Percentiles rank a stretch among this genome's conserved stretches.
phyloP scores from a whole-genome alignment of 2,797 vertebrate genomes.

The Picus viridis region DNA sequence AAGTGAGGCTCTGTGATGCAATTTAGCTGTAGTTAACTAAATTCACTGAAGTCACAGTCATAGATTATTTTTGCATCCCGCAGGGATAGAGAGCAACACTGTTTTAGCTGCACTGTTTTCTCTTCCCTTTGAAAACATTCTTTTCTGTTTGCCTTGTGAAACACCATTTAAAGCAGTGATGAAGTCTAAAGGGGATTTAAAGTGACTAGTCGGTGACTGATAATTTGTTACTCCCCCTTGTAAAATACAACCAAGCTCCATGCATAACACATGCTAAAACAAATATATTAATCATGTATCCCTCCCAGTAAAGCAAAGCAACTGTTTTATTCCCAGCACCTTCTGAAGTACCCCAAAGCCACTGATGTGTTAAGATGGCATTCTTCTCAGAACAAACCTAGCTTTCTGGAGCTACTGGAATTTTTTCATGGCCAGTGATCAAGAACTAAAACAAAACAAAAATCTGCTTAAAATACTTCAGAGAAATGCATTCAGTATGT shows the following conservation, averaged over 20 bases:
- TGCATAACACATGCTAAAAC: conserved; percentile 62
- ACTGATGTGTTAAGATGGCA: conserved; percentile 74
- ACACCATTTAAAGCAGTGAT: conserved; percentile 71
- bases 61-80: conserved; percentile 64
- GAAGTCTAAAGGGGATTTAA: conserved; percentile 70
- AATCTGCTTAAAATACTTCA: conserved; percentile 47
- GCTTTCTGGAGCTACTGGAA: conserved; percentile 62
- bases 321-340: conserved; percentile 68
- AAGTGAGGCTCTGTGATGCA: conserved; percentile 34
- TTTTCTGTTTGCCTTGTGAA: conserved; percentile 38
- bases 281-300: conserved; percentile 68
- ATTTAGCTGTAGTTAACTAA: conserved; percentile 63
- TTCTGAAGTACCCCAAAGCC: conserved; percentile 73
- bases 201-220: conserved; percentile 66
- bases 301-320: conserved; percentile 67
- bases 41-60: conserved; percentile 69
- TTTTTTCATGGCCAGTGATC: conserved; percentile 52
- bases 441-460: conserved; percentile 46
- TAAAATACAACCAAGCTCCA: conserved; percentile 57
- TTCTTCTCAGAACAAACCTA: conserved; percentile 66
- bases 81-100: conserved; percentile 49
- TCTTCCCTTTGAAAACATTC: conserved; percentile 64
- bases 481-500: conserved; percentile 28
- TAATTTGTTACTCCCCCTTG: conserved; percentile 73
- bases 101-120: conserved; percentile 59